Evolutionary conservation across 2,797 vertebrate species (phyloP).

Genomic region (Thamnophis elegans): DNA sequence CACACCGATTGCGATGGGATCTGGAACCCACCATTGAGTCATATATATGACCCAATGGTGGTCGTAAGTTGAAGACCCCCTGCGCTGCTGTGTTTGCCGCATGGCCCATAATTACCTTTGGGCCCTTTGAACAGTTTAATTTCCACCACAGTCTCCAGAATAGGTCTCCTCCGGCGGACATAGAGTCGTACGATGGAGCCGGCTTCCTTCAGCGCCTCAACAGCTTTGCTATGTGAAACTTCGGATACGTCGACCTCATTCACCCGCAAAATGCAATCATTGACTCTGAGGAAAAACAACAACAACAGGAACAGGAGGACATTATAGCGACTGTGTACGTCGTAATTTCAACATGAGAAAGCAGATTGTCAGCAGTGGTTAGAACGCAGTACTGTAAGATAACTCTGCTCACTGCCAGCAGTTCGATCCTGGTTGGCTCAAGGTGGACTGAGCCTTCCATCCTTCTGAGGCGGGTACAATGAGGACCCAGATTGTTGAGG

Average conservation of each 20-base stretch:
- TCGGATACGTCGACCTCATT: conserved; percentile 92
- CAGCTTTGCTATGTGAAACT: conserved; percentile 93
- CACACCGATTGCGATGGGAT: too few relatives aligned
- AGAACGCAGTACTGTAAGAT: too few relatives aligned
- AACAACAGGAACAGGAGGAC: conserved; percentile 24
- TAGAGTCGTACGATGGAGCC: conserved; percentile 93
- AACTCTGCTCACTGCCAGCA: too few relatives aligned
- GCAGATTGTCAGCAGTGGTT: neutral
- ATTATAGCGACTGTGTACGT: neutral
- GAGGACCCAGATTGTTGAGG: too few relatives aligned
- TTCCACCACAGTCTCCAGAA: conserved; percentile 92
- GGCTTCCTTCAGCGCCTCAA: conserved; percentile 93
- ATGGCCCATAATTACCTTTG: conserved; percentile 79
- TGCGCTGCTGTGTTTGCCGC: fast-evolving
- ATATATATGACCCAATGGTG: too few relatives aligned
- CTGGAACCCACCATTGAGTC: too few relatives aligned
- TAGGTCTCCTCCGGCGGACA: conserved; percentile 89
- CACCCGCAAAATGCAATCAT: conserved; percentile 94
- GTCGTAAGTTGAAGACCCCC: neutral
- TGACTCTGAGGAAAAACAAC: conserved; percentile 78
- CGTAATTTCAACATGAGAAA: neutral
- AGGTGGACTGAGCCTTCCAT: too few relatives aligned
- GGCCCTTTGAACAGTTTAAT: conserved; percentile 97
- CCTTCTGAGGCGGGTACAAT: too few relatives aligned
- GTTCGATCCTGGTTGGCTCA: too few relatives aligned